phyloP scores from a whole-genome alignment of 53 echinoderm and acorn worm species.

The Patiria pectinifera region DNA sequence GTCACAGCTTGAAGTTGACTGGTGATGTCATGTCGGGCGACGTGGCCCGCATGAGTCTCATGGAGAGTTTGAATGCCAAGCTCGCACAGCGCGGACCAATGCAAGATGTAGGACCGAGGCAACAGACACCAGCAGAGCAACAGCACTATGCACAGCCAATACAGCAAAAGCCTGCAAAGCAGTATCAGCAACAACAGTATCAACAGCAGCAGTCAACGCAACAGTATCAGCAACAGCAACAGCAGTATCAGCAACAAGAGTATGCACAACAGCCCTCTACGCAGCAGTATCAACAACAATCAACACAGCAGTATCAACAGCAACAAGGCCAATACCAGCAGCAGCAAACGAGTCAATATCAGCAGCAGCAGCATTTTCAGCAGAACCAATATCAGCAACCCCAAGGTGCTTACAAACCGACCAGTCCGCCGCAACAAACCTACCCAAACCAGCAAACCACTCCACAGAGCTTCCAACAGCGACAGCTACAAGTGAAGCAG shows the following conservation, averaged over 20 bases:
- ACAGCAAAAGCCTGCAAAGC: background rate
- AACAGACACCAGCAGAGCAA: conserved; percentile 13
- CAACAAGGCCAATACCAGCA: conserved; percentile 11
- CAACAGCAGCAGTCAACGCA: conserved; percentile 4
- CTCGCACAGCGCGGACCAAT: conserved; percentile 68
- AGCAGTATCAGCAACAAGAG: background rate
- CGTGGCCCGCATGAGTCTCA: conserved; percentile 69
- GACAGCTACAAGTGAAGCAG: conserved; percentile 32
- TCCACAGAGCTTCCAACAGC: conserved; percentile 53
- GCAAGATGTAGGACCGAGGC: background rate
- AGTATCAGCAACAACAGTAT: conserved; percentile 18
- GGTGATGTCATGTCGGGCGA: conserved; percentile 59
- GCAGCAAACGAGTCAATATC: conserved; percentile 19
- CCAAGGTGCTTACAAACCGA: conserved; percentile 19
- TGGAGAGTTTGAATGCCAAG: conserved; percentile 92
- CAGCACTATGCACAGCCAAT: conserved; percentile 13
- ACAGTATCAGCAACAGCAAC: conserved; percentile 17
- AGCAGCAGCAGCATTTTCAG: conserved; percentile 6
- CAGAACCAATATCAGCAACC: conserved; percentile 26
- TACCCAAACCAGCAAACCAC: conserved; percentile 16
- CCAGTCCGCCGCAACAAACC: conserved; percentile 10
- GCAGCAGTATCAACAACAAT: conserved; percentile 20
- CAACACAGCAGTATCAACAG: conserved; percentile 10
- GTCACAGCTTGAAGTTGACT: conserved; percentile 68
- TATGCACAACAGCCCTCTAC: background rate